These are phyloP conservation scores for Galerucella pusilla DNA, from an alignment of 2,888 invertebrate species.

Conservation along the genomic window DNA sequence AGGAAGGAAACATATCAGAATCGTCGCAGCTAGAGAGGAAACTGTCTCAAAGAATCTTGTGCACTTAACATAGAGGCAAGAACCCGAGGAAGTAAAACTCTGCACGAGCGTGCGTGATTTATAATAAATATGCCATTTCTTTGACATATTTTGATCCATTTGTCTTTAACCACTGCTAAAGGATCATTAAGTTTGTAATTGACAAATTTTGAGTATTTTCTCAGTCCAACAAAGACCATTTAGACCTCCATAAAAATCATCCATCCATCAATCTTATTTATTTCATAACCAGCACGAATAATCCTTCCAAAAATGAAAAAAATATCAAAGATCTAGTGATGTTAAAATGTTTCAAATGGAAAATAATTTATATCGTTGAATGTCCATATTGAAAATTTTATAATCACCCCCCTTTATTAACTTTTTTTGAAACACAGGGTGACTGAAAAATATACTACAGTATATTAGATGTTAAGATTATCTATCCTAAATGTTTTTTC, in stretches of 20 bases:
- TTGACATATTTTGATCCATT: too few relatives aligned
- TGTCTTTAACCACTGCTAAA: too few relatives aligned
- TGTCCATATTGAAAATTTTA: conserved; percentile 41
- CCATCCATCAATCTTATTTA: conserved; percentile 43
- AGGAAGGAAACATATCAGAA: too few relatives aligned
- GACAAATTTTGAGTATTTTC: conserved; percentile 13
- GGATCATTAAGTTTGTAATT: too few relatives aligned
- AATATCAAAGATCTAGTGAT: conserved; percentile 35
- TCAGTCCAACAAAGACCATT: conserved; percentile 13
- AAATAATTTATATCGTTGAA: conserved; percentile 31
- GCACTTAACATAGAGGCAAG: too few relatives aligned
- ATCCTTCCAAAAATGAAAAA: conserved; percentile 43
- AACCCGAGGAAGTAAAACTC: too few relatives aligned
- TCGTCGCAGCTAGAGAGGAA: too few relatives aligned
- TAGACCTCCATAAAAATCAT: conserved; percentile 32
- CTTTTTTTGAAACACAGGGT: conserved; percentile 43
- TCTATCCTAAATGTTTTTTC: conserved; percentile 46
- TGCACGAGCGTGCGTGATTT: too few relatives aligned
- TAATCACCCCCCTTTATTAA: conserved; percentile 21
- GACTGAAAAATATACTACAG: conserved; percentile 47
- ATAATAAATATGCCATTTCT: too few relatives aligned
- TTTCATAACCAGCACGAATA: conserved; percentile 45
- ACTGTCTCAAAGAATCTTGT: too few relatives aligned
- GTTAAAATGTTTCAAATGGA: conserved; percentile 40
- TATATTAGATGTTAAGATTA: conserved; percentile 46